phyloP scores from a whole-genome alignment of 2,113 vertebrate species.

The Petromus typicus region DNA sequence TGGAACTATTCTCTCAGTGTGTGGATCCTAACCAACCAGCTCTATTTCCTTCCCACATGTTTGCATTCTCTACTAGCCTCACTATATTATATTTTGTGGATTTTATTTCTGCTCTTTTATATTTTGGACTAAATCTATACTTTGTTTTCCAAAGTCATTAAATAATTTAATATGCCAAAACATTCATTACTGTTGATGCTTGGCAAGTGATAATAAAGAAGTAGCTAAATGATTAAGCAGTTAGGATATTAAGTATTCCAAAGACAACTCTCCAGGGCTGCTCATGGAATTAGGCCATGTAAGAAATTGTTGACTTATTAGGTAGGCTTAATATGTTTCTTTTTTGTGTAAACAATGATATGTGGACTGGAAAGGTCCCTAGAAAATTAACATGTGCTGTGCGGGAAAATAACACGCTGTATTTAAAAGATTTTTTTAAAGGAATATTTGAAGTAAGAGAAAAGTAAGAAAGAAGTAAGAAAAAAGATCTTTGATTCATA shows the following conservation, averaged over 20 bases:
- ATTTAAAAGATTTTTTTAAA: not conserved
- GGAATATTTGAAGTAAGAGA: not conserved
- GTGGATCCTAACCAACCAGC: not conserved
- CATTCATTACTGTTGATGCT: not conserved
- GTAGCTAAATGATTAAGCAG: not conserved
- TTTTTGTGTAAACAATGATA: not conserved
- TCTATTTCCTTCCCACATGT: not conserved
- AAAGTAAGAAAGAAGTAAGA: too few relatives aligned
- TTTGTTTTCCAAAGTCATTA: not conserved
- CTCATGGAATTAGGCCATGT: not conserved
- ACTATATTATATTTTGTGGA: too few relatives aligned
- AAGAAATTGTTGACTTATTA: not conserved
- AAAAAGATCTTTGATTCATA: not conserved
- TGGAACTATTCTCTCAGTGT: not conserved
- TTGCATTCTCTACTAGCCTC: not conserved
- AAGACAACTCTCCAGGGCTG: not conserved
- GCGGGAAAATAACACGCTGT: not conserved
- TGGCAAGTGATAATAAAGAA: not conserved
- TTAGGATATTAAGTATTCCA: not conserved
- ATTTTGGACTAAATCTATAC: not conserved
- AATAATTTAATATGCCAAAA: not conserved
- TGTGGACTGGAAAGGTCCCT: not conserved
- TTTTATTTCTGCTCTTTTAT: not conserved
- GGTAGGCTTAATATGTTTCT: not conserved
- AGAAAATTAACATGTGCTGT: not conserved